Percentiles rank a stretch among this genome's conserved stretches.
Conservation (phyloP, 2,113 vertebrate genomes). For the Bungarus multicinctus region DNA sequence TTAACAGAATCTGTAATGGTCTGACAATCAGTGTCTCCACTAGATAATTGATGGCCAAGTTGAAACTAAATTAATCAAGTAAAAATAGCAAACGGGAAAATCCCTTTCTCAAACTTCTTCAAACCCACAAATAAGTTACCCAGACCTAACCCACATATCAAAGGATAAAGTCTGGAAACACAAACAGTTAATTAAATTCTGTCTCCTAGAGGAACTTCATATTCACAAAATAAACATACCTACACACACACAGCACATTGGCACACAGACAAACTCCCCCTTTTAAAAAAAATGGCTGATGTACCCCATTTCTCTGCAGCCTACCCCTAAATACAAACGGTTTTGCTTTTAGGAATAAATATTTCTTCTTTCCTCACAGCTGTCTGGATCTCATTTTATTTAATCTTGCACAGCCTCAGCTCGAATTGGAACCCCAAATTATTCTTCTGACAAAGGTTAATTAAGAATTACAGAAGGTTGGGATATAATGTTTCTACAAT, state of each 20-base stretch:
- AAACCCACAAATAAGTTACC: not conserved
- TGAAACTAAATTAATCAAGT: not conserved
- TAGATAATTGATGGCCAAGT: not conserved
- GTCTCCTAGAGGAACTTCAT: not conserved
- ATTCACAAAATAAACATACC: not conserved
- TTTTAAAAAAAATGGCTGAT: not conserved
- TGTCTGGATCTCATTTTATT: not conserved
- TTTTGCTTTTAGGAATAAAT: not conserved
- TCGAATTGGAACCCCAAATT: not conserved
- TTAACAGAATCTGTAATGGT: not conserved
- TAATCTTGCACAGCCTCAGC: not conserved
- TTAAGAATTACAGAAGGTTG: not conserved
- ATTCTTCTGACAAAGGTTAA: not conserved
- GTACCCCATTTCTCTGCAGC: not conserved
- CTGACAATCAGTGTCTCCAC: not conserved
- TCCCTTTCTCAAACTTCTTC: not conserved
- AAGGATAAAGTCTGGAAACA: not conserved
- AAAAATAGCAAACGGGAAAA: not conserved
- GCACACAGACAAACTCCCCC: not conserved
- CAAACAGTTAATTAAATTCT: not conserved
- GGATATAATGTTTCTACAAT: not conserved
- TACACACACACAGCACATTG: fast-evolving
- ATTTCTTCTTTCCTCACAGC: not conserved
- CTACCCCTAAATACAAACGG: not conserved
- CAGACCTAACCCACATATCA: not conserved